A percentile compares a stretch with the other conserved stretches of the same genome.
These are phyloP conservation scores for Telenomus remus DNA, from an alignment of 1,140 invertebrate genomes.

Conservation along the genomic window DNA sequence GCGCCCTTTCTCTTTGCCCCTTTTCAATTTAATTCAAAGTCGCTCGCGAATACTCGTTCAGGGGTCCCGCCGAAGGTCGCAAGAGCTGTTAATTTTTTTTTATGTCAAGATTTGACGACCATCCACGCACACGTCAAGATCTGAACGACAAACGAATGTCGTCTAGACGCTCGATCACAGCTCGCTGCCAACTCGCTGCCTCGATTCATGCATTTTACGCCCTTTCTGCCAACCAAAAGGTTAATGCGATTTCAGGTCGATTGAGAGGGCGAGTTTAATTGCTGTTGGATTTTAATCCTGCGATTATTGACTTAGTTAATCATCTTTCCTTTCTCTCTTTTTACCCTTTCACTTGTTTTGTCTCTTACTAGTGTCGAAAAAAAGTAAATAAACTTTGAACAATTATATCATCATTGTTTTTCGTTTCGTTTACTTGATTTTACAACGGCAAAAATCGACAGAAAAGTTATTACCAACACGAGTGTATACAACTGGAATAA, in stretches of 20 bases:
- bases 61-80: slow-evolving; percentile 31
- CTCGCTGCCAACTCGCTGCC: slow-evolving; percentile 30
- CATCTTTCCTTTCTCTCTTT: too few species aligned
- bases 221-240: slow-evolving; percentile 33
- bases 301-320: not conserved
- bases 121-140: slow-evolving; percentile 45
- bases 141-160: slow-evolving; percentile 26
- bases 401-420: too few species aligned
- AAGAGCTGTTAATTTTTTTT: slow-evolving; percentile 43
- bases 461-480: too few species aligned
- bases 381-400: too few species aligned
- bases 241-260: slow-evolving; percentile 27
- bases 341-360: not conserved
- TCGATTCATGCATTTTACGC: slow-evolving; percentile 30
- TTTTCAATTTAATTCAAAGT: slow-evolving; percentile 36
- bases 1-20: slow-evolving; percentile 2
- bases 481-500: too few species aligned
- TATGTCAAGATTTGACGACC: slow-evolving; percentile 46
- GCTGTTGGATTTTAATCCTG: slow-evolving; percentile 20
- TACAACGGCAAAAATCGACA: not conserved
- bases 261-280: slow-evolving; percentile 31
- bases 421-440: too few species aligned
- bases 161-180: slow-evolving; percentile 51
- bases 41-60: slow-evolving; percentile 6
- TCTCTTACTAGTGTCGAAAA: too few species aligned